phyloP scores from a whole-genome alignment of 2,797 vertebrate genomes.

The Dipus sagitta region DNA sequence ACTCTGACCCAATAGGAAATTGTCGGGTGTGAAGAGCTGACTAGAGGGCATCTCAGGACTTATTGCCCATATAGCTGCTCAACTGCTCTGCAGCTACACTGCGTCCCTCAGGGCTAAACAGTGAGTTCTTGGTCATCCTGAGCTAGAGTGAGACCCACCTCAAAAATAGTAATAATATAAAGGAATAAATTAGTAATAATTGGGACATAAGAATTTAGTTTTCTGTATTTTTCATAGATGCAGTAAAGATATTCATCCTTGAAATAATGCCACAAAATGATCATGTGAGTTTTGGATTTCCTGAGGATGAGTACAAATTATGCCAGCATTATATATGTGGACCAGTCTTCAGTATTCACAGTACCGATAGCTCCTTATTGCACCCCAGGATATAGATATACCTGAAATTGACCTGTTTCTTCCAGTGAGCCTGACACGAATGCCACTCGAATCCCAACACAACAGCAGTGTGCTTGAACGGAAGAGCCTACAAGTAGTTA shows the following conservation, averaged over 20 bases:
- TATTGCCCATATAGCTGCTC: too few species aligned
- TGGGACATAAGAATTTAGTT: neutral
- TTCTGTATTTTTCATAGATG: neutral
- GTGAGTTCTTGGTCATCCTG: too few species aligned
- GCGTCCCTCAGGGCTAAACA: too few species aligned
- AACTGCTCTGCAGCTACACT: too few species aligned
- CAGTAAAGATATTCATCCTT: neutral
- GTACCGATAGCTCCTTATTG: neutral
- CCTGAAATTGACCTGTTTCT: neutral
- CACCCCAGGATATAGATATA: conserved; percentile 6
- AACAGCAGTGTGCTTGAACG: conserved; percentile 18
- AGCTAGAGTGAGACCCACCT: too few species aligned
- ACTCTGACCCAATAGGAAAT: too few species aligned
- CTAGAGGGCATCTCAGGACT: too few species aligned
- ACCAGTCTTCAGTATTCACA: neutral
- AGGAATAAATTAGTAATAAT: neutral
- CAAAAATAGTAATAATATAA: neutral
- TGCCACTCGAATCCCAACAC: neutral
- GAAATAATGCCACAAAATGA: neutral
- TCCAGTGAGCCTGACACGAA: neutral
- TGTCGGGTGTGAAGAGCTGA: too few species aligned
- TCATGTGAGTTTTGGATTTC: neutral
- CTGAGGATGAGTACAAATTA: neutral
- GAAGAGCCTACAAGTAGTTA: conserved; percentile 14
- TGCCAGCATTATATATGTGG: neutral